Base-by-base conservation (phyloP, 2,888 invertebrate genomes). In the Girardia tigrina region DNA sequence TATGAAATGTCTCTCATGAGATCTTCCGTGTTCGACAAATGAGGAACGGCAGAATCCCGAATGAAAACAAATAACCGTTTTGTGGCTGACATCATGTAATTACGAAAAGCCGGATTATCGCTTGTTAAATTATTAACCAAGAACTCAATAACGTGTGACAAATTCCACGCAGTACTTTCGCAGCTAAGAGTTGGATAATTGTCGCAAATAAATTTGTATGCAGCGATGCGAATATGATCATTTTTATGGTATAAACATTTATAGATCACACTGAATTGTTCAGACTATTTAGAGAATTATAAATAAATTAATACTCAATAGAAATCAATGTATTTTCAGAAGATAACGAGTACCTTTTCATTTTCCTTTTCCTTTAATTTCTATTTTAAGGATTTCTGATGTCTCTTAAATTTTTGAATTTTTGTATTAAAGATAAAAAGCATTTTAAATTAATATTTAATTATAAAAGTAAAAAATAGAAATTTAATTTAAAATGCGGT, bases 161-260 rank as follows among this genome's bases (percentile, higher is more conserved):
- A 2, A 56, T 56, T 56, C 23, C n/a, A 2, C 6, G 4, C 4
- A 8, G 56, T n/a, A 20, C 4, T 6, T n/a, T 56, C 8, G 56
- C n/a, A 20, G n/a, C n/a, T 56, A 20, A 20, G 56, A 6, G n/a
- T n/a, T 56, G 56, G 23, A 16, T 56, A 56, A 16, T 56, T 56
- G 23, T 56, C 56, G 56, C 56, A 56, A 56, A 56, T n/a, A 56
- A 56, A 56, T 56, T 56, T 56, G n/a, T 56, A 56, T 4, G 56
- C 4, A 56, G 56, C n/a, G n/a, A 56, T 56, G n/a, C 56, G 56
- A 20, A 56, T 56, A 8, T 56, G 56, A 56, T 56, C 56, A 12
- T 56, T 56, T 8, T n/a, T 20, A 56, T 56, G 56, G 20, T 23
- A 56, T 56, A 56, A 23, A n/a, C 56, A 56, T 6, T 56, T n/a